Base-by-base conservation (phyloP, 2,113 vertebrate genomes). In the Otis tarda region DNA sequence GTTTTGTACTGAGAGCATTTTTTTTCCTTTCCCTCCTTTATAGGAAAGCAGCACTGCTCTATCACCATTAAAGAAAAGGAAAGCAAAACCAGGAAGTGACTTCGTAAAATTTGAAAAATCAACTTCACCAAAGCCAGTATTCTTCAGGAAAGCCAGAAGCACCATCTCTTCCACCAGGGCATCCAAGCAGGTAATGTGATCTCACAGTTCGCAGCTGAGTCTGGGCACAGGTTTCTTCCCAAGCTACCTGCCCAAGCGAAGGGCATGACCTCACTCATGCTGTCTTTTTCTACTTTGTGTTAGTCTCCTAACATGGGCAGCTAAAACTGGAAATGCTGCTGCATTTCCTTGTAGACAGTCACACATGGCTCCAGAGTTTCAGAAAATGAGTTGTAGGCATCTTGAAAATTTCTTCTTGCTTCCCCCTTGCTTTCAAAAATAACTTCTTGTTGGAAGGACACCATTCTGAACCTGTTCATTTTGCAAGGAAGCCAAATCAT, bases 101-200 rank as follows among this genome's bases (percentile, higher is more conserved):
- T 99, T 99, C 52, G 87, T 98, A 77, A 98, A 96, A 49, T 99
- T 99, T 76, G 98, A 98, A 89, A 97, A 84, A 41, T 71, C 92
- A 20, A 64, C 93, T 14, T 67, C 94, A n/a, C 98, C 99, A 8
- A 97, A 97, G 52, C 97, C 98, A 2, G 92, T 98, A 14, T 99
- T 99, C 97, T 98, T 98, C 97, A 98, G 97, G 67, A 99, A 96
- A 97, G 94, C 98, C 11, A 98, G 96, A 83, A 89, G 93, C 31
- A 11, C 93, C 67, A 12, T 89, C 68, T 37, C 74, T 31, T 77
- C 93, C 39, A 53, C 93, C 60, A 59, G 92, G 69, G 24, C 89
- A 30, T 33, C 96, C 35, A 6, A 81, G 61, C 97, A 98, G 97
- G 96, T 97, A 93, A 74, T 16, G 27, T 52, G 67, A 41, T 70